Evolutionary conservation across 2,113 vertebrate genomes (phyloP).

Genomic region (Myxocyprinus asiaticus): DNA sequence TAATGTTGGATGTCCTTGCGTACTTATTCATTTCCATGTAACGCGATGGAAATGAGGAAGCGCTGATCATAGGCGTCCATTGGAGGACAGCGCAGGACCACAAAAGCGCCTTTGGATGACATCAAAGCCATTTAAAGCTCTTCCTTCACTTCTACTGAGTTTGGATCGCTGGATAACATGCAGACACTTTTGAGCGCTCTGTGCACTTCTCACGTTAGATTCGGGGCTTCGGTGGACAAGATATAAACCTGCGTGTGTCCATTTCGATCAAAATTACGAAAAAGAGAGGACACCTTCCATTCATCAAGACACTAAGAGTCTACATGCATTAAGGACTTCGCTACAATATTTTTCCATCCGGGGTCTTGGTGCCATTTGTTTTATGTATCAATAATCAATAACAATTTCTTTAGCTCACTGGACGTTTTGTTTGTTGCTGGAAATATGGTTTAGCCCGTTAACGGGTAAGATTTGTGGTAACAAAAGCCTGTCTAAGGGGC

Average conservation of each 20-base stretch:
- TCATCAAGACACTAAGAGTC: neutral
- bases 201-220: no score
- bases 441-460: conserved; percentile 20
- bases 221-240: neutral
- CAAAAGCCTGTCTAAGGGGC: conserved; percentile 13
- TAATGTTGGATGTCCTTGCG: neutral
- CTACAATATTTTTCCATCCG: neutral
- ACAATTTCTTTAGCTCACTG: neutral
- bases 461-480: conserved; percentile 7
- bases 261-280: neutral
- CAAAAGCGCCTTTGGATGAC: conserved; percentile 3
- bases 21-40: neutral
- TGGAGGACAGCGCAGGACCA: neutral
- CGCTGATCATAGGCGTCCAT: neutral
- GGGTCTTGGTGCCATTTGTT: neutral
- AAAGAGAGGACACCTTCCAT: neutral
- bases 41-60: neutral
- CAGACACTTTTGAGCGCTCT: neutral
- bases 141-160: neutral
- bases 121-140: conserved; percentile 31
- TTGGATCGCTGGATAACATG: neutral
- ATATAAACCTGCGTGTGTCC: no score
- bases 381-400: neutral
- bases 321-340: neutral
- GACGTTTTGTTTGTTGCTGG: neutral